These are phyloP conservation scores for Rhingia rostrata DNA, from an alignment of 2,888 invertebrate genomes.

Conservation along the genomic window DNA sequence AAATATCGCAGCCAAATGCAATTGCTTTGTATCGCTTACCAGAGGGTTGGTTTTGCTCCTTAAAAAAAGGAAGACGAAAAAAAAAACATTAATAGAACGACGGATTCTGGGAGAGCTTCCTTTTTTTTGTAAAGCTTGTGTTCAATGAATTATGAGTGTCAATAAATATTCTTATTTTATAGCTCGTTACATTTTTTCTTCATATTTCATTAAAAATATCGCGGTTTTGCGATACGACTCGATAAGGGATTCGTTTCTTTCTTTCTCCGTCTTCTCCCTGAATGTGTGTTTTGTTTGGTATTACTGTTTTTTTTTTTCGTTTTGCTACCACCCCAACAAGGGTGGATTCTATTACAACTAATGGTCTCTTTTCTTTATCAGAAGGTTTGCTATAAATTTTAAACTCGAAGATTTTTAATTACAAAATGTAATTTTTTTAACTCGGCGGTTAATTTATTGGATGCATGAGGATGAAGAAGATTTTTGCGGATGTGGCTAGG, in stretches of 20 bases:
- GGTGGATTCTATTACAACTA: constrained; percentile 70
- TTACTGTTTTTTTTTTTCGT: constrained; percentile 23
- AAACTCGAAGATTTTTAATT: constrained; percentile 74
- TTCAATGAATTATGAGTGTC: constrained; percentile 77
- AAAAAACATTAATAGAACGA: constrained; percentile 48
- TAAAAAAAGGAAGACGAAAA: background rate
- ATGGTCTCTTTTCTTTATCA: constrained; percentile 72
- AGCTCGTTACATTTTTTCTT: constrained; percentile 77
- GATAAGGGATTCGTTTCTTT: constrained; percentile 42
- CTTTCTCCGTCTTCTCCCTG: too few relatives aligned
- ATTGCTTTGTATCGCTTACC: constrained; percentile 12
- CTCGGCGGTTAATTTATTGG: constrained; percentile 72
- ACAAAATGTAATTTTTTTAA: constrained; percentile 73
- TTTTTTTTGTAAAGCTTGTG: constrained; percentile 63
- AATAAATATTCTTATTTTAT: constrained; percentile 78
- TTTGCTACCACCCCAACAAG: constrained; percentile 30
- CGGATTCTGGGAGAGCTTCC: constrained; percentile 34
- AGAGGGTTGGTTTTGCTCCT: constrained; percentile 19
- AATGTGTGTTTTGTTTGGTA: constrained; percentile 15
- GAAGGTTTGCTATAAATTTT: constrained; percentile 73
- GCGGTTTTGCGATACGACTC: constrained; percentile 73
- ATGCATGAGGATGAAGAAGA: constrained; percentile 48
- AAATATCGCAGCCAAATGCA: constrained; percentile 37
- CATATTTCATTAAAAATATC: constrained; percentile 74
- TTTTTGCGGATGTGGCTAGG: constrained; percentile 21